Evolutionary conservation across 2,113 vertebrate species (phyloP), one percentile per base, ranked within the genome.

Genomic region (Callorhinus ursinus): DNA sequence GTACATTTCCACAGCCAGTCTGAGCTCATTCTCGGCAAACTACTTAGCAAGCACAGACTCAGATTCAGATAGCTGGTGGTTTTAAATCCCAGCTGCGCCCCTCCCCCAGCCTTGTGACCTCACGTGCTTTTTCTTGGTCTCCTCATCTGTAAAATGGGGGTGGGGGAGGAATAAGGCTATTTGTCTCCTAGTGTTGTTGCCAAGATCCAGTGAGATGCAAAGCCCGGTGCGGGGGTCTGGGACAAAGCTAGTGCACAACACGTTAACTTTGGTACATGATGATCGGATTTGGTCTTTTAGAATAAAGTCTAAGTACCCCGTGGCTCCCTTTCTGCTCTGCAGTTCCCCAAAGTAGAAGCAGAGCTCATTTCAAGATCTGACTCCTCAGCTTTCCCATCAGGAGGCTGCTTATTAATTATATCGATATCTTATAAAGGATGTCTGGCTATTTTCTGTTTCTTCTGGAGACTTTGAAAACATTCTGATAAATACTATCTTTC

Each of bases 191-290:
- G 77, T 9, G 12, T 31, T 22, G 5, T 79, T 2, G 5, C 1
- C 1, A 82, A 79, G 36, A 57, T 69, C 79, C 8, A 24, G 19
- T 79, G 18, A 74, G 26, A 76, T 1, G 1, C 4, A 18, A n/a
- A 36, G 76, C 33, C 26, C 1, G 8, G 21, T 3, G 39, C 0
- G 14, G 51, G 83, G 46, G 11, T 10, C 49, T 83, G 49, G 65
- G 39, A 4, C 3, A 0, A 4, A 28, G 31, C 1, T 7, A 2
- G 72, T 2, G 3, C 0, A 0, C 6, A 7, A 4, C 1, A 15
- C 2, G 10, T 31, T 9, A 18, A 19, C 63, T 71, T 72, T 3
- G 33, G 12, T 3, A 7, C 3, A 0, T 15, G 21, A 16, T 8
- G 3, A 51, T 5, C 22, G 0, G 15, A 14, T 14, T 7, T 18